Base-by-base conservation (phyloP, 1,140 invertebrate species). In the Kradibia gibbosae region DNA sequence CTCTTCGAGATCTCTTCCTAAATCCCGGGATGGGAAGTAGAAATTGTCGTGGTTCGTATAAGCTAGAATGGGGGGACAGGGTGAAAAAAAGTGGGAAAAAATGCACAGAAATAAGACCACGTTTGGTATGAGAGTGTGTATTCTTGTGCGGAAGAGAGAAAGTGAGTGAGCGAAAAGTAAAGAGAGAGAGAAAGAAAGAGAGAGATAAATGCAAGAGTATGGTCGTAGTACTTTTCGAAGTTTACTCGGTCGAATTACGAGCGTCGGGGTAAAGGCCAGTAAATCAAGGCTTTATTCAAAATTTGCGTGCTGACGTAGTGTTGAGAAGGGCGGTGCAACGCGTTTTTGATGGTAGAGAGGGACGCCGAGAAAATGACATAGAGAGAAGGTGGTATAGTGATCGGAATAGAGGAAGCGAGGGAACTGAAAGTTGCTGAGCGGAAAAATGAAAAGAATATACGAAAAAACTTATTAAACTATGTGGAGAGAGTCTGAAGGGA, bases 201-300 rank as follows among this genome's bases (percentile, higher is more conserved):
- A 48, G 55, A 7, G n/a, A 31, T 28, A 25, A 73, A 53, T 53
- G 36, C 4, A 60, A 39, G 42, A 71, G 42, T 25, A 22, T 25
- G 36, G 65, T n/a, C 45, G 78, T 62, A 72, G 78, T 74, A 83
- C 72, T 83, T 83, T 83, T 80, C 71, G 34, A 83, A 83, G 77
- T 83, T 83, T 80, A 80, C 78, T 77, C 79, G 78, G 57, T 48
- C 79, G 79, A 81, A 65, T 81, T 81, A 83, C 67, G 78, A 83
- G 82, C 72, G 55, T 34, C 10, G 15, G 72, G 74, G 42, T 78
- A 80, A 83, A 83, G 76, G 78, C 78, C 74, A 60, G 60, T 83
- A 83, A 83, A 83, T 83, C 82, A 83, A 73, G 82, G 78, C 73
- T 83, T 82, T 78, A 83, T 83, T 83, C 82, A 83, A 83, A 83